Conservation (phyloP, 2,797 vertebrate species). For the Sus cebifrons region DNA sequence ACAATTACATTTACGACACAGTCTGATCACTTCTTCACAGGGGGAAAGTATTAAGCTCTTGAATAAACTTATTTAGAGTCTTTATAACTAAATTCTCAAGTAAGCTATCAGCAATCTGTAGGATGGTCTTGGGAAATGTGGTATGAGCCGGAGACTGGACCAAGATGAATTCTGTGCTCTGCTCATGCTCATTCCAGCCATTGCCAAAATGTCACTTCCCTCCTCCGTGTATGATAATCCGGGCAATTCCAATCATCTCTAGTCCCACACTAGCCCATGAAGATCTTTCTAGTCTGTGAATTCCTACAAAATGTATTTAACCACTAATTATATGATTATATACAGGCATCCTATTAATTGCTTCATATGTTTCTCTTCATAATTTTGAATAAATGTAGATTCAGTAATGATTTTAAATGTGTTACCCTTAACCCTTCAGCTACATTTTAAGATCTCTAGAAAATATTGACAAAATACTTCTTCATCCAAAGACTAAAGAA, state of each 20-base stretch:
- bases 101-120: not conserved
- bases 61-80: slow-evolving; percentile 6
- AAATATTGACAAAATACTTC: slow-evolving; percentile 23
- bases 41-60: not conserved
- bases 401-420: slow-evolving; percentile 42
- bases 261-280: not conserved
- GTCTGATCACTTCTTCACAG: slow-evolving; percentile 24
- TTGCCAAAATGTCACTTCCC: not conserved
- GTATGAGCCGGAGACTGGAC: not conserved
- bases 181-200: not conserved
- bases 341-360: not conserved
- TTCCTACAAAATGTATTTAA: not conserved
- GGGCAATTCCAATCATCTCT: not conserved
- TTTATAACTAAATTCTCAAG: not conserved
- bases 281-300: not conserved
- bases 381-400: slow-evolving; percentile 37
- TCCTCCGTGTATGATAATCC: not conserved
- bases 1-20: slow-evolving; percentile 44
- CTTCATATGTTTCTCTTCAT: not conserved
- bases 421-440: not conserved
- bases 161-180: not conserved
- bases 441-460: slow-evolving; percentile 55
- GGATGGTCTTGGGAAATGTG: not conserved
- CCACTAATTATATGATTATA: not conserved
- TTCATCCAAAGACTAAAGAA: not conserved